These are phyloP conservation scores for Bufo gargarizans DNA, from an alignment of 2,113 vertebrate species.

Conservation along the genomic window DNA sequence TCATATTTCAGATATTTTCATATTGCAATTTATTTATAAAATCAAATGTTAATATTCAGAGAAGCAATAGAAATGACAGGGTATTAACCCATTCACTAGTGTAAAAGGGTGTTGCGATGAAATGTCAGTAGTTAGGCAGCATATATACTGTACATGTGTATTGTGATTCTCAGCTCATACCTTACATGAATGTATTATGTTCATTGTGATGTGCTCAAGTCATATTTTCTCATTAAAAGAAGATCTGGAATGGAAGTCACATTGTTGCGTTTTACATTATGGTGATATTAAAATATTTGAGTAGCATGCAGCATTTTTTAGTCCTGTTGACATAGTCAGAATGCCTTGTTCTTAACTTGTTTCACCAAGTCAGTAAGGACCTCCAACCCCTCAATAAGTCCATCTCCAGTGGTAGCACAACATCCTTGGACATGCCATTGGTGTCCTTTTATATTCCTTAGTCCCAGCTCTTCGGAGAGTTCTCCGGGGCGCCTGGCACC, in stretches of 20 bases:
- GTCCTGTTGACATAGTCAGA: not conserved
- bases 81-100: not conserved
- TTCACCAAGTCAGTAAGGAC: constrained; percentile 55
- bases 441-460: constrained; percentile 15
- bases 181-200: no score
- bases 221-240: no score
- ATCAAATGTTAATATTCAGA: not conserved
- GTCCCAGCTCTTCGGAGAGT: constrained; percentile 51
- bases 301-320: not conserved
- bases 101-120: not conserved
- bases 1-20: not conserved
- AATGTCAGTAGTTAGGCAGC: not conserved
- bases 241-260: not conserved
- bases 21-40: not conserved
- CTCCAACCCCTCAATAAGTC: constrained; percentile 60
- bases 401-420: constrained; percentile 58
- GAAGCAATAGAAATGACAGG: not conserved
- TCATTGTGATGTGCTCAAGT: no score
- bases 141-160: no score
- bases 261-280: not conserved
- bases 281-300: not conserved
- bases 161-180: no score
- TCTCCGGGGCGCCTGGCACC: constrained; percentile 51
- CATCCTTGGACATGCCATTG: constrained; percentile 61
- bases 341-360: constrained; percentile 31